Evolutionary conservation across 23 tunicate genomes (phyloP).

Genomic region (Oikopleura albicans): DNA sequence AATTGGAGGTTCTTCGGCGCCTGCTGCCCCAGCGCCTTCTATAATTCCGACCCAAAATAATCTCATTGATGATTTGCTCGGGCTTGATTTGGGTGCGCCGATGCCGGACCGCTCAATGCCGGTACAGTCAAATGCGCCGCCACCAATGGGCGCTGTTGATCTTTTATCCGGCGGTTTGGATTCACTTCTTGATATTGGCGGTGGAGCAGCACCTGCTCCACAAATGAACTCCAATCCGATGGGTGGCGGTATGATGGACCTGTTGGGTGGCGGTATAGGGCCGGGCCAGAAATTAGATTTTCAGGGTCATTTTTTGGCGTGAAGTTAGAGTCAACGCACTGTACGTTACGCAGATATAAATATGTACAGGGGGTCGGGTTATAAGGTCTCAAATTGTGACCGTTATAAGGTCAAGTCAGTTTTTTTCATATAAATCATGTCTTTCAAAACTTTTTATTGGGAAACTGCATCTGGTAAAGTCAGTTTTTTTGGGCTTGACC

Average conservation of each 20-base stretch:
- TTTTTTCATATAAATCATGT: too few relatives aligned
- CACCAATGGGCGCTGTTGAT: constrained; percentile 63
- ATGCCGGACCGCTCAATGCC: background rate
- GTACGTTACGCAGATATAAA: too few relatives aligned
- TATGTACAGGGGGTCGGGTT: too few relatives aligned
- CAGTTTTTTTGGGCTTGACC: too few relatives aligned
- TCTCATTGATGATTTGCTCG: constrained; percentile 52
- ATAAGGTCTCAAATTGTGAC: too few relatives aligned
- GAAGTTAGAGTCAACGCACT: too few relatives aligned
- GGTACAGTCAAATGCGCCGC: too few relatives aligned
- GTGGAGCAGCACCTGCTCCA: background rate
- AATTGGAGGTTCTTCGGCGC: background rate
- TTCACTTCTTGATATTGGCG: background rate
- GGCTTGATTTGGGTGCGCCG: background rate
- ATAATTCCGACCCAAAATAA: constrained; percentile 86
- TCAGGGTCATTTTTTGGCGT: too few relatives aligned
- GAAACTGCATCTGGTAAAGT: too few relatives aligned
- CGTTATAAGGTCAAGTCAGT: too few relatives aligned
- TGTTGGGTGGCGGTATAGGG: background rate
- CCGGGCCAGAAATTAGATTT: too few relatives aligned
- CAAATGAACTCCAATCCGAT: background rate
- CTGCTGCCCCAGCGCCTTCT: constrained; percentile 21
- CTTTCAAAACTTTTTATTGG: too few relatives aligned
- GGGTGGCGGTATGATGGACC: background rate
- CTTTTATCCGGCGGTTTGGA: constrained; percentile 27